Evolutionary conservation across 2,797 vertebrate species (phyloP), one percentile per base, ranked within the genome.

Genomic region (Margarornis squamiger): DNA sequence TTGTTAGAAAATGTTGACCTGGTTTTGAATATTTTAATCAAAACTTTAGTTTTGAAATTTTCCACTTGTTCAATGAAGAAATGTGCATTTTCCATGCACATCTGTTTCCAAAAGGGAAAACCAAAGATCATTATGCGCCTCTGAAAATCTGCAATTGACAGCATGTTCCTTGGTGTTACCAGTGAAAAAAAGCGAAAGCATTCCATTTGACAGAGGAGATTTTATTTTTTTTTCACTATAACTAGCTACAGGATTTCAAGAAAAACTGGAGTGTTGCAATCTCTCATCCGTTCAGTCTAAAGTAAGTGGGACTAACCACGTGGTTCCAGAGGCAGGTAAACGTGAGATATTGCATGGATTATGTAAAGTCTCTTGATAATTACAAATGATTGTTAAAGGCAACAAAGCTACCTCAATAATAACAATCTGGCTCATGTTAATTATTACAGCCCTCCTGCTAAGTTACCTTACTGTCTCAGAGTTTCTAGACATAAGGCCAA

Each of bases 341-440:
- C 0, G 2, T 41, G 46, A 92, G 51, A 66, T 68, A 82, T 58
- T 52, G 8, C 48, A 32, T 9, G 51, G 62, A 73, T 95, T 94
- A 88, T 71, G 78, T 79, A 86, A 96, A 92, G 29, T 84, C 78
- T 85, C 75, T 91, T 94, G 71, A 58, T 90, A 77, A 96, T 88
- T 91, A 95, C 72, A 82, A 71, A 88, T 65, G 21, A 66, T 72
- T 65, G 46, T 88, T 94, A 91, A 74, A 12, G 0, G 77, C 39
- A 95, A 91, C 61, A 86, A 93, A 76, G 46, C 71, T 85, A 48
- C 41, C 72, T 65, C 82, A 96, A 10, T 41, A 93, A 88, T 7
- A 92, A 52, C 66, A 95, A 74, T 59, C 92, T 91, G 93, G 71
- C n/a, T 88, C 1, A 3, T n/a, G 72, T 83, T 96, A 95, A 90